Evolutionary conservation across 2,888 invertebrate genomes (phyloP).

Genomic region (Drosophila demipolita): DNA sequence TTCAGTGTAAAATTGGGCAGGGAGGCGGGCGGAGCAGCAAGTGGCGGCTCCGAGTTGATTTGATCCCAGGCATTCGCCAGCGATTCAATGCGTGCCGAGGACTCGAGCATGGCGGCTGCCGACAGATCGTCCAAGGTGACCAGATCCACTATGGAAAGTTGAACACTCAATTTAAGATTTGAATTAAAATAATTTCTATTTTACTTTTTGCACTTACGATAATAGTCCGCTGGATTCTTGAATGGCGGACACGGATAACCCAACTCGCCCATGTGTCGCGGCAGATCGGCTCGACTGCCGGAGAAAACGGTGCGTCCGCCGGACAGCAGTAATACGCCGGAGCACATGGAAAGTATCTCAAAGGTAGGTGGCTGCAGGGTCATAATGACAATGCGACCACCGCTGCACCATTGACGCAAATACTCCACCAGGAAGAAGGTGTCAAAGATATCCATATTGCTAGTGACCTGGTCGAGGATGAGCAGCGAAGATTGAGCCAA

Average conservation of each 20-base stretch:
- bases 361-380: constrained; percentile 97
- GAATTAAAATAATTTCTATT: not conserved
- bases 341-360: constrained; percentile 96
- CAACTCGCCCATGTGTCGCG: constrained; percentile 94
- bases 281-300: constrained; percentile 94
- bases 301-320: constrained; percentile 96
- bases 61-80: constrained; percentile 90
- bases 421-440: constrained; percentile 98
- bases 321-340: constrained; percentile 91
- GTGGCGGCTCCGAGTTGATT: constrained; percentile 85
- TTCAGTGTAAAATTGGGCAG: constrained; percentile 88
- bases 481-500: constrained; percentile 94
- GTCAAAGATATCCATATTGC: constrained; percentile 93
- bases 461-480: constrained; percentile 92
- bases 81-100: constrained; percentile 96
- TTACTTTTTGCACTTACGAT: constrained; percentile 88
- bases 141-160: constrained; percentile 90
- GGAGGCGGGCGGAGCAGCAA: constrained; percentile 91
- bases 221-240: constrained; percentile 98
- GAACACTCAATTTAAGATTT: not conserved
- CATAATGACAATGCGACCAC: constrained; percentile 93
- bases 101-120: constrained; percentile 97
- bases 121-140: constrained; percentile 97
- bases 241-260: constrained; percentile 98
- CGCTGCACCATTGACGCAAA: constrained; percentile 92